Evolutionary conservation across 1,140 invertebrate species (phyloP), one percentile per base, ranked within the genome.

Genomic region (Orchestia grillus): DNA sequence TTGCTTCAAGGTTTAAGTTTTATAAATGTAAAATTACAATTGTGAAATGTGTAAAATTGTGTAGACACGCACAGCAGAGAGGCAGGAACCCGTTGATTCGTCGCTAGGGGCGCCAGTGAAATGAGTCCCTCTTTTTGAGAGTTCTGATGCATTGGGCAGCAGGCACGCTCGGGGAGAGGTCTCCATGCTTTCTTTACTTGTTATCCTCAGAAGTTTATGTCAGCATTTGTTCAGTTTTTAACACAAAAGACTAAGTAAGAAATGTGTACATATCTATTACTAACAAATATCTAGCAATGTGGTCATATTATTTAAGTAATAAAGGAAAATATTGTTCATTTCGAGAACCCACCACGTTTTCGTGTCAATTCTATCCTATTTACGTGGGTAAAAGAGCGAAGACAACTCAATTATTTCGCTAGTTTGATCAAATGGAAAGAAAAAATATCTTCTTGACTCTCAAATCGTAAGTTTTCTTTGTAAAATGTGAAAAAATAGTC

Each of bases 171-270:
- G 6, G 4, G 88, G 11, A 90, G 11, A 90, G 42, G 36, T 87
- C 88, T 28, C 15, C 88, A 36, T 11, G 43, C 15, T 42, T 90
- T 90, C 15, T 42, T 90, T 90, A 43, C 88, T 42, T 43, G 43
- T 90, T 90, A 90, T 90, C 36, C 28, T 42, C 43, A 42, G 88
- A 90, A 41, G 8, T 90, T 90, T 90, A 90, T 90, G 88, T 90
- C 88, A 44, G 88, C n/a, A 90, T 90, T 90, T 90, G 88, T 90
- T 44, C n/a, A 42, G n/a, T 44, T 42, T 90, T 42, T 28, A 90
- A 90, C 43, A 90, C 88, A 90, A 90, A 15, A 42, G n/a, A 42
- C 8, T 90, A 42, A 90, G 43, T 42, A 11, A 41, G 43, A 42
- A 90, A 90, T 77, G 62, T 77, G 62, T 77, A 77, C 62, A 77